These are phyloP conservation scores for Ceratina calcarata DNA, from an alignment of 1,140 invertebrate genomes.

Conservation along the genomic window DNA sequence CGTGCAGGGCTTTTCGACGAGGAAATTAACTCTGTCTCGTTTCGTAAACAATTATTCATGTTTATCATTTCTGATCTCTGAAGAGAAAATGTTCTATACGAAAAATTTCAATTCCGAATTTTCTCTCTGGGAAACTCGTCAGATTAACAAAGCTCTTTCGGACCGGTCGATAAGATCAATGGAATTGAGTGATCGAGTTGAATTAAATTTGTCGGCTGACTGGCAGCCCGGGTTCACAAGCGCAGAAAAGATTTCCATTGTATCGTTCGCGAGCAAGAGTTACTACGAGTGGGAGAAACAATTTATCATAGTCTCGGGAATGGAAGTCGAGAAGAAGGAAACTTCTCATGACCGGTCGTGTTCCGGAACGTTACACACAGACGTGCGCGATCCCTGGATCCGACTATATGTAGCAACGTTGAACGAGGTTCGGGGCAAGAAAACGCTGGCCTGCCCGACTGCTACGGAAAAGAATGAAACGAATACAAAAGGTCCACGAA, in stretches of 20 bases:
- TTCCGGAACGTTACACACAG: conserved; percentile 36
- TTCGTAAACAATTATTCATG: not conserved
- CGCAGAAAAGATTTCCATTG: conserved; percentile 37
- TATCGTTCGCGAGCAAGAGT: not conserved
- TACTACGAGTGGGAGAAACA: conserved; percentile 28
- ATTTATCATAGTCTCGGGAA: conserved; percentile 45
- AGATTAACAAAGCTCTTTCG: too few species aligned
- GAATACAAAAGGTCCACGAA: conserved; percentile 14
- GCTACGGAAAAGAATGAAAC: not conserved
- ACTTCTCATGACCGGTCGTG: conserved; percentile 44
- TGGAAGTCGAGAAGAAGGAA: conserved; percentile 41
- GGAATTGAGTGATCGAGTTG: not conserved
- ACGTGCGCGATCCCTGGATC: not conserved
- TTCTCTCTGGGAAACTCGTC: too few species aligned
- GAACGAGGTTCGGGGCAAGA: conserved; percentile 10
- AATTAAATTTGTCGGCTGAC: not conserved
- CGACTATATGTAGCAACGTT: not conserved
- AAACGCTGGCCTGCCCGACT: not conserved
- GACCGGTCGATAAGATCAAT: not conserved
- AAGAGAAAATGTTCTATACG: not conserved
- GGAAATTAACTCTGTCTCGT: too few species aligned
- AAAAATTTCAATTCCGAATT: not conserved
- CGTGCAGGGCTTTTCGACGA: too few species aligned
- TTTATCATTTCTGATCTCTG: not conserved
- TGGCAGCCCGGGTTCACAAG: not conserved